Conservation (phyloP, 2,797 vertebrate genomes). For the Silurus aristotelis region DNA sequence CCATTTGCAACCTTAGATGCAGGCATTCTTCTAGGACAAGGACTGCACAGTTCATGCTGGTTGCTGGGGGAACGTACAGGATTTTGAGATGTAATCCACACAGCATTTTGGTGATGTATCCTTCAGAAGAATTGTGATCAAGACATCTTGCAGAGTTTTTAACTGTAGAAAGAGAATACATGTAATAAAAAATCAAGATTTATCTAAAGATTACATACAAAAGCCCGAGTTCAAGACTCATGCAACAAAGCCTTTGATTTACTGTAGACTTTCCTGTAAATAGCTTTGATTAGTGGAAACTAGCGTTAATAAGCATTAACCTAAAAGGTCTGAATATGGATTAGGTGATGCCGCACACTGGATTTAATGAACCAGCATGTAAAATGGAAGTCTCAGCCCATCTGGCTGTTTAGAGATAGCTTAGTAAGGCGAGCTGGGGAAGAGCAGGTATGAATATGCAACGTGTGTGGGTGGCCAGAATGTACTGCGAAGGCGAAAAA, state of each 20-base stretch:
- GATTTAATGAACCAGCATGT: background rate
- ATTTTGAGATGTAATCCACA: conserved; percentile 14
- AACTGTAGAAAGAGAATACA: background rate
- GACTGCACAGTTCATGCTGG: conserved; percentile 22
- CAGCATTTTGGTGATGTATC: background rate
- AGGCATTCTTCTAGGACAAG: conserved; percentile 32
- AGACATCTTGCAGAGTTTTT: background rate
- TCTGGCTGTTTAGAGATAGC: conserved; percentile 15
- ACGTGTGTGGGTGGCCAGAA: conserved; percentile 27
- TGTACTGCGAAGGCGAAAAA: conserved; percentile 24
- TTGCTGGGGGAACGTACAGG: conserved; percentile 16
- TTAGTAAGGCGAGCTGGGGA: conserved; percentile 25
- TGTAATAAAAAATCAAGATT: background rate
- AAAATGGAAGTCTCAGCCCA: conserved; percentile 8
- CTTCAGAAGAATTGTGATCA: background rate
- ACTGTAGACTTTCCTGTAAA: background rate
- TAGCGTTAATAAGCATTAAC: background rate
- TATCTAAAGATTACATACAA: no score
- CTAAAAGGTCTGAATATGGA: background rate
- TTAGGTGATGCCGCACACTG: background rate
- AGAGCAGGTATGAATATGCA: conserved; percentile 35
- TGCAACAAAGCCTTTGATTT: no score
- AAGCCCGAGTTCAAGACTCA: no score
- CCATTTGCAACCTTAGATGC: conserved; percentile 31
- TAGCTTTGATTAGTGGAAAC: background rate